Evolutionary conservation across 2,113 vertebrate species (phyloP), one percentile per base, ranked within the genome.

Genomic region (Sitta europaea): DNA sequence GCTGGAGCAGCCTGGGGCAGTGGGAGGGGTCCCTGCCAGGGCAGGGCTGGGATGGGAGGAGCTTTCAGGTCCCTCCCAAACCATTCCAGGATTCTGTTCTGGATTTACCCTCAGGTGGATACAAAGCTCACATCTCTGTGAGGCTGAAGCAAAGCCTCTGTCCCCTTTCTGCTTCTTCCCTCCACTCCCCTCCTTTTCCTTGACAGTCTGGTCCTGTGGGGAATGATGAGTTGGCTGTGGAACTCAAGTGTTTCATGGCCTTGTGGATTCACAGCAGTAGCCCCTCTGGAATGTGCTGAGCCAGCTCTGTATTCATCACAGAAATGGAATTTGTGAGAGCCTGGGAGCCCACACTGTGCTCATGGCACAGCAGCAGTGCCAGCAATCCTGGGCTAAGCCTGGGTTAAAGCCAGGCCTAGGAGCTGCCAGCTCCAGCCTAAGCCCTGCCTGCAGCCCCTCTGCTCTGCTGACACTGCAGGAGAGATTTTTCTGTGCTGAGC

Each of bases 1-100:
- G 42, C 40, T 40, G 40, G 40, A 40, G 40, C 40, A 40, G 40
- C 40, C 50, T 79, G 78, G 79, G 4, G 12, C 51, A 65, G 35
- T 20, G 70, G 81, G 0, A 85, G 70, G n/a, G 23, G 81, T 55
- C 81, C 59, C 59, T 84, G 81, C n/a, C 42, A 20, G 24, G 70
- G 59, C 59, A 24, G 68, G 47, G 63, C 5, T 48, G 77, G 63
- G 2, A 13, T 6, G 28, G 58, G 58, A 0, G 19, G 68, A 7
- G 29, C 0, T 75, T 1, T 43, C 0, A 38, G 6, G 22, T 43
- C 55, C 21, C 8, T 59, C 2, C 62, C 28, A 65, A 21, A 9
- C 61, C 27, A 42, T 22, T 53, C 28, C 10, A 12, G 8, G 28
- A 24, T 61, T 45, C 6, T 23, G 0, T 70, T 61, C 65, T 63